Evolutionary conservation across 1,140 invertebrate species (phyloP).

Genomic region (Leptinotarsa texana): DNA sequence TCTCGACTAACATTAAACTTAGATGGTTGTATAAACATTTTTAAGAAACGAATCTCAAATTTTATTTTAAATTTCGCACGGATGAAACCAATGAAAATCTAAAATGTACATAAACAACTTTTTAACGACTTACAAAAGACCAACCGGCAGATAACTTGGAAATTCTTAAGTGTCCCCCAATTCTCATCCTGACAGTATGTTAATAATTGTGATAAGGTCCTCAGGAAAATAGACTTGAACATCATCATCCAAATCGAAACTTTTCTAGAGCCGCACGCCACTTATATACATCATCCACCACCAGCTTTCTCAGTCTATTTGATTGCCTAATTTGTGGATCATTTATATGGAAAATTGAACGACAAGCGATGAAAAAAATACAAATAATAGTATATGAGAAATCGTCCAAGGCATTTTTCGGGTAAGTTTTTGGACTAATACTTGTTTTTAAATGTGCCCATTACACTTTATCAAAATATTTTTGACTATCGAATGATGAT

Average conservation of each 20-base stretch:
- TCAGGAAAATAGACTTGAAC: constrained; percentile 52
- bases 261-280: constrained; percentile 27
- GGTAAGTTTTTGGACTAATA: too few species aligned
- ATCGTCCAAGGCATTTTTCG: too few species aligned
- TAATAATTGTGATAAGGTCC: constrained; percentile 51
- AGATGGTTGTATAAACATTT: constrained; percentile 8
- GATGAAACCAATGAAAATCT: not conserved
- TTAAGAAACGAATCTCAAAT: constrained; percentile 39
- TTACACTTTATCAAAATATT: too few species aligned
- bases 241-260: constrained; percentile 47
- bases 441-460: too few species aligned
- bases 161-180: constrained; percentile 24
- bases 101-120: constrained; percentile 17
- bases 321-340: not conserved
- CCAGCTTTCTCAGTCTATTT: not conserved
- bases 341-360: not conserved
- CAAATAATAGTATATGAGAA: too few species aligned
- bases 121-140: constrained; percentile 2
- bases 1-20: constrained; percentile 18
- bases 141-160: constrained; percentile 11
- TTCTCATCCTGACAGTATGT: constrained; percentile 36
- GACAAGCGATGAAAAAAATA: not conserved
- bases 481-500: too few species aligned
- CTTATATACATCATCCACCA: not conserved
- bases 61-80: constrained; percentile 31